Percentiles rank a stretch among this genome's conserved stretches.
These are phyloP conservation scores for Netelia fuscicornis DNA, from an alignment of 2,888 invertebrate species.

Conservation along the genomic window DNA sequence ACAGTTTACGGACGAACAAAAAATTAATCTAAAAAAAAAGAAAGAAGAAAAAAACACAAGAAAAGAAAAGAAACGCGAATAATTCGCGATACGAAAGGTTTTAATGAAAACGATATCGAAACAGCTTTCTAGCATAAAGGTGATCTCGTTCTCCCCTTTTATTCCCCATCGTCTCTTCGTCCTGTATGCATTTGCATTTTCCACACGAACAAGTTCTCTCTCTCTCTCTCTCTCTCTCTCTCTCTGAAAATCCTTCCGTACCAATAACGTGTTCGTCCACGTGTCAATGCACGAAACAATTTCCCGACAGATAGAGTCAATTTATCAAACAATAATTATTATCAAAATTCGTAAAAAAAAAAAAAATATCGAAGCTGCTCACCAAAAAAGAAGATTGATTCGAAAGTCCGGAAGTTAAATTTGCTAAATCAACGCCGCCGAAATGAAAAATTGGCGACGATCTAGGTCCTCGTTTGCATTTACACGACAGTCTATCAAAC, in stretches of 20 bases:
- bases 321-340: no score
- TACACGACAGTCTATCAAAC: neutral
- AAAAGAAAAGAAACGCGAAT: neutral
- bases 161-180: constrained; percentile 32
- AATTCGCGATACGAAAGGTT: neutral
- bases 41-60: neutral
- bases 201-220: neutral
- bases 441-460: neutral
- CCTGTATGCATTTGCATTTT: neutral
- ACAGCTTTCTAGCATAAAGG: constrained; percentile 59
- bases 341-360: neutral
- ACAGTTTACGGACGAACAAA: no score
- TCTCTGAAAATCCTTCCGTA: neutral
- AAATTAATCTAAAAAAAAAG: neutral
- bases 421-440: neutral
- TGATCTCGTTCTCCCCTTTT: constrained; percentile 56
- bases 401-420: neutral
- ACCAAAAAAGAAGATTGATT: no score
- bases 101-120: constrained; percentile 26
- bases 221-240: neutral
- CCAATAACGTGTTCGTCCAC: neutral
- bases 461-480: neutral
- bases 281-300: no score
- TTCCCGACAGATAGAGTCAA: no score
- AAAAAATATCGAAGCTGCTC: neutral